Evolutionary conservation across 2,797 vertebrate species (phyloP), one percentile per base, ranked within the genome.

Genomic region (Prionace glauca): DNA sequence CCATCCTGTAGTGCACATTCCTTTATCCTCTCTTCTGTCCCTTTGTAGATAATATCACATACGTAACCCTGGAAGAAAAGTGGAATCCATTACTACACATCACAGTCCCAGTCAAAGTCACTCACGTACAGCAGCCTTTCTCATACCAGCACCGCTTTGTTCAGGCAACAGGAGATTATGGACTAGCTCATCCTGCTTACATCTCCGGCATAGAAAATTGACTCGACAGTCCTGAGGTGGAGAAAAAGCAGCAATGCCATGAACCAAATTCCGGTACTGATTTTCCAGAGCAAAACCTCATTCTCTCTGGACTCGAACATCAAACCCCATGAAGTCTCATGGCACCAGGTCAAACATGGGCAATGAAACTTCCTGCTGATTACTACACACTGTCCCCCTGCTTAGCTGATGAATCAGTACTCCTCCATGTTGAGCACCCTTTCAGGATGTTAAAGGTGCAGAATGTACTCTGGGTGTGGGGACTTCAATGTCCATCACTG

Each of bases 21-120:
- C 50, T 96, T 97, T 95, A 99, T 98, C 97, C 97, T 97, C 84
- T 98, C 97, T 93, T 97, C 96, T 0, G 98, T 97, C 95, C 98
- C 98, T 96, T 96, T 98, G 97, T 99, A 99, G 96, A 99, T 96
- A 96, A 99, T 98, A 97, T 99, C 97, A 1, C 18, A 81, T 95
- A 99, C 98, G 5, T 96, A 95, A 32, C 97, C 98, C 99, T 99
- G 96, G 0, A 1, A 56, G 0, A 14, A 92, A 96, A 20, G 81
- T 36, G 32, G 1, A 74, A 77, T 65, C 60, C 36, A 60, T 87
- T 29, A 62, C 26, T 32, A 45, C 81, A 88, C 41, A 69, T 45
- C 79, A n/a, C n/a, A 45, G 32, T 41, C 41, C n/a, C n/a, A 71
- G 32, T 24, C 11, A 11, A 45, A 45, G 74, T 1, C 36, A 77